Conservation (phyloP, 2,888 invertebrate species). For the Tinea trinotella region DNA sequence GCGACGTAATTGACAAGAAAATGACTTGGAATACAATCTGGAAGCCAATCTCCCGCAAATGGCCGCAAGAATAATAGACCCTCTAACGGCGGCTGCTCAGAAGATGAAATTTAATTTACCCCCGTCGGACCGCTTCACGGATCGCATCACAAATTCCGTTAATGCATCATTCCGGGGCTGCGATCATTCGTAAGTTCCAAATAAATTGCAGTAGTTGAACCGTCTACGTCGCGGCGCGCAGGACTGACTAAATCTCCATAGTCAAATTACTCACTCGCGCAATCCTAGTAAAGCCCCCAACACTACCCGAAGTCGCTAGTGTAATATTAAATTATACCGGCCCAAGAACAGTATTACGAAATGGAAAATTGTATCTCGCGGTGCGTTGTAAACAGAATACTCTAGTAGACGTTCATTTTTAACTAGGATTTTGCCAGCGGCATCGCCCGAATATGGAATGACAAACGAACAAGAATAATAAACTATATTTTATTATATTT, state of each 20-base stretch:
- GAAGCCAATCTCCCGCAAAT: constrained; percentile 26
- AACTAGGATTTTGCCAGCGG: not conserved
- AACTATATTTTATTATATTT: constrained; percentile 13
- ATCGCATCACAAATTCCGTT: constrained; percentile 31
- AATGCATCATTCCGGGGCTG: constrained; percentile 37
- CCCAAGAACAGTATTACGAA: constrained; percentile 59
- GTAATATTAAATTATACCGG: constrained; percentile 70
- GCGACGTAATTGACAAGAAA: constrained; percentile 30
- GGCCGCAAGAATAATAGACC: constrained; percentile 26
- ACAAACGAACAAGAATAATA: not conserved
- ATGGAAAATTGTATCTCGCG: constrained; percentile 56
- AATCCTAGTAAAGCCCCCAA: constrained; percentile 58
- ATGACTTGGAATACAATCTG: constrained; percentile 29
- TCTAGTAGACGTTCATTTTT: constrained; percentile 12
- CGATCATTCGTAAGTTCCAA: constrained; percentile 44
- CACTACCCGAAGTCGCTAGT: constrained; percentile 42
- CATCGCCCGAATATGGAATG: not conserved
- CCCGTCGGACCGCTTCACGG: constrained; percentile 17
- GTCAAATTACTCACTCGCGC: constrained; percentile 67
- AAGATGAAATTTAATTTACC: constrained; percentile 21
- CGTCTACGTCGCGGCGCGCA: constrained; percentile 36
- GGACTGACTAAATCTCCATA: constrained; percentile 46
- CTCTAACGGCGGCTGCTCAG: constrained; percentile 21
- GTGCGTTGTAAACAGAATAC: constrained; percentile 38
- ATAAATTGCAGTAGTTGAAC: constrained; percentile 46